A percentile compares a stretch with the other conserved stretches of the same genome.
Conservation (phyloP, 2,113 vertebrate genomes). For the Dromas ardeola region DNA sequence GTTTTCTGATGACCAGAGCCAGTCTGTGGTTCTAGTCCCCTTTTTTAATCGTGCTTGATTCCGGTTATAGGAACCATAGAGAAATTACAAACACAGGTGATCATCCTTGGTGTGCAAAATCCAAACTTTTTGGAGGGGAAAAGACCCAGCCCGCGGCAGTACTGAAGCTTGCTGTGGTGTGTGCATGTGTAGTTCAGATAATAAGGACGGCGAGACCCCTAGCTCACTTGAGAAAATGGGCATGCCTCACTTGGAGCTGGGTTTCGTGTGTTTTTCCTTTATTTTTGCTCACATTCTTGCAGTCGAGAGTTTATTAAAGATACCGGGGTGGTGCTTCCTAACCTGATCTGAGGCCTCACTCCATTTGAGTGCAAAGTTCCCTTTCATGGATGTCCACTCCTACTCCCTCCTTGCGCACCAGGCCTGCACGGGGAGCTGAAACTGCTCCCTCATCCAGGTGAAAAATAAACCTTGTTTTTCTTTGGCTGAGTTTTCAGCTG, state of each 20-base stretch:
- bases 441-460: background rate
- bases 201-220: background rate
- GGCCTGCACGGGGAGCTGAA: background rate
- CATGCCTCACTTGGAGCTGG: background rate
- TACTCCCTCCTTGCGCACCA: background rate
- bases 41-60: background rate
- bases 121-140: background rate
- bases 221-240: background rate
- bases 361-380: background rate
- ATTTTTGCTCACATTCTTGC: background rate
- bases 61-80: background rate
- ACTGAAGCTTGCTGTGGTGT: background rate
- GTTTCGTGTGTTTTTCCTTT: background rate
- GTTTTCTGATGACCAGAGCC: background rate
- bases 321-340: background rate
- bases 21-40: background rate
- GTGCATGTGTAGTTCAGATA: rapidly evolving
- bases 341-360: background rate
- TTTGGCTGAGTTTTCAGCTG: background rate
- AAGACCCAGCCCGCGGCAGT: background rate
- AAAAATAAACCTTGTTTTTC: background rate
- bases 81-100: background rate
- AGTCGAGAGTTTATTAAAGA: background rate
- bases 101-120: background rate
- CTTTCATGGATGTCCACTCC: background rate